Percentiles rank a stretch among this genome's conserved stretches.
These are phyloP conservation scores for Nemurella pictetii DNA, from an alignment of 2,888 invertebrate genomes.

Conservation along the genomic window DNA sequence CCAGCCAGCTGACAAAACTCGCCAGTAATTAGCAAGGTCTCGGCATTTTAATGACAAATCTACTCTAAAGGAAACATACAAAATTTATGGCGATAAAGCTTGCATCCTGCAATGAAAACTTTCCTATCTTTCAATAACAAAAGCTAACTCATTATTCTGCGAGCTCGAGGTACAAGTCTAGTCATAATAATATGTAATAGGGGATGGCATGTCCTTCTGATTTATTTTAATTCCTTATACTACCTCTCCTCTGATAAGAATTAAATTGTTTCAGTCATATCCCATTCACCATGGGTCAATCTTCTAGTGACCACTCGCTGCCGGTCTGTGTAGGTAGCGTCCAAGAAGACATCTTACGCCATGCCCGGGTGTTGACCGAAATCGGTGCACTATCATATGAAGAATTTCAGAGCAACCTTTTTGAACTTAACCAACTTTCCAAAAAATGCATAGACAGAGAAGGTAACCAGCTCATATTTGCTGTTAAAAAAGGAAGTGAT, in stretches of 20 bases:
- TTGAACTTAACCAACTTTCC: slow-evolving; percentile 65
- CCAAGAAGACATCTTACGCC: slow-evolving; percentile 48
- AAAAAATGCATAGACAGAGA: slow-evolving; percentile 62
- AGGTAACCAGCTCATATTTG: slow-evolving; percentile 66
- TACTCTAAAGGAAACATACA: too few species aligned
- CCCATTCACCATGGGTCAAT: slow-evolving; percentile 36
- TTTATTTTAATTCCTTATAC: background rate
- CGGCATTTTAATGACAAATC: background rate
- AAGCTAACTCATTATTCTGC: background rate
- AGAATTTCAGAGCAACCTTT: slow-evolving; percentile 60
- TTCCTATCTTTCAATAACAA: too few species aligned
- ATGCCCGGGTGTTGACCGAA: slow-evolving; percentile 53
- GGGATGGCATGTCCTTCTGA: too few species aligned
- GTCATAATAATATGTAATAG: too few species aligned
- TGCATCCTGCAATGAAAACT: too few species aligned
- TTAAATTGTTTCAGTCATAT: background rate
- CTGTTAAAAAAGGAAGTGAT: slow-evolving; percentile 66
- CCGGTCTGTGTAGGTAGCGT: slow-evolving; percentile 46
- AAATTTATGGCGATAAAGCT: too few species aligned
- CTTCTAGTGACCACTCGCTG: slow-evolving; percentile 35
- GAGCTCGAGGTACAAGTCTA: background rate
- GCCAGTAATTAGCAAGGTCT: background rate
- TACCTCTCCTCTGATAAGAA: background rate
- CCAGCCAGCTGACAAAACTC: background rate
- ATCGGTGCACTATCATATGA: slow-evolving; percentile 58